Percentiles rank a stretch among this genome's conserved stretches.
phyloP scores from a whole-genome alignment of 1,140 invertebrate genomes.

The Mylabris phalerata region DNA sequence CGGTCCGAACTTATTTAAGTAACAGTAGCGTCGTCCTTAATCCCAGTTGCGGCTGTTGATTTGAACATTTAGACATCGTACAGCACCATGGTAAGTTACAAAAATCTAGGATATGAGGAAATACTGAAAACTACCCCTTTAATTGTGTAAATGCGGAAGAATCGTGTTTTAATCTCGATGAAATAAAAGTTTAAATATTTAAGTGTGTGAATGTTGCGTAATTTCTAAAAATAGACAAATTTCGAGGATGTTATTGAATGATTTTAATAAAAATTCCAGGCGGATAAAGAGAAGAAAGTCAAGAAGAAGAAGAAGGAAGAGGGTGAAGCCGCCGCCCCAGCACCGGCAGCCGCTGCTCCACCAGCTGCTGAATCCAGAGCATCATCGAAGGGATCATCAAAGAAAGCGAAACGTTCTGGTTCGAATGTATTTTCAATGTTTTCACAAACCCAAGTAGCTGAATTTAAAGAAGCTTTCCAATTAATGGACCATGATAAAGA shows the following conservation, averaged over 20 bases:
- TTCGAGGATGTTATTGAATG: neutral
- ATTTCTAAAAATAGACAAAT: neutral
- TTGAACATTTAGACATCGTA: constrained; percentile 25
- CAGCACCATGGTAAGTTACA: constrained; percentile 35
- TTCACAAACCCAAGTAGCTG: constrained; percentile 88
- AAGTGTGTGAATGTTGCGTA: neutral
- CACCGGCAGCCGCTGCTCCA: constrained; percentile 47
- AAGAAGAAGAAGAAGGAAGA: constrained; percentile 73
- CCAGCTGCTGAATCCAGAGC: constrained; percentile 51
- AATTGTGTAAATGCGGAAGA: no score
- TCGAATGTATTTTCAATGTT: constrained; percentile 96
- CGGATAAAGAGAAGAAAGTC: constrained; percentile 77
- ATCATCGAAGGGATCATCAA: constrained; percentile 56
- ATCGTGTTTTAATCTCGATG: no score
- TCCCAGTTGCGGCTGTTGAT: constrained; percentile 36
- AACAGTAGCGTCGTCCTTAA: neutral
- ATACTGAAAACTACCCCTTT: no score
- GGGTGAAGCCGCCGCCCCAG: constrained; percentile 50
- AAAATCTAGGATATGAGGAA: no score
- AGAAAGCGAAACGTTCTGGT: constrained; percentile 76
- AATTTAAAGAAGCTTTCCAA: constrained; percentile 96
- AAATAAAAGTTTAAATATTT: neutral
- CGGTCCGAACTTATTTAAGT: constrained; percentile 38
- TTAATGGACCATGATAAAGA: constrained; percentile 99
- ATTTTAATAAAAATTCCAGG: constrained; percentile 42